Conservation (phyloP, 2,113 vertebrate genomes). For the Crotalus helleri region DNA sequence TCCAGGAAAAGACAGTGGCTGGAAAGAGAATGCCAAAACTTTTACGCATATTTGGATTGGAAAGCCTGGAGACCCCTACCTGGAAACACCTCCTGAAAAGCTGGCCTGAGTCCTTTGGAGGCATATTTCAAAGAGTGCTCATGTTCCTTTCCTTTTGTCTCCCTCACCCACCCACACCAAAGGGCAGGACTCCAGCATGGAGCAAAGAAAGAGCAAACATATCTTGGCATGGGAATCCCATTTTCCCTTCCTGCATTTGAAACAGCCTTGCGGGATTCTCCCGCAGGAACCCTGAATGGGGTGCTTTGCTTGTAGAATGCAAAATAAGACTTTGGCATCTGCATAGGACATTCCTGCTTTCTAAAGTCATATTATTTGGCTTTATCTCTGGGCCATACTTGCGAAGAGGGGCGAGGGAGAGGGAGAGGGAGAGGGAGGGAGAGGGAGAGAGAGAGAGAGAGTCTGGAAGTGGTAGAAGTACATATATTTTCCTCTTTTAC, state of each 20-base stretch:
- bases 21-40: neutral
- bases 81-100: neutral
- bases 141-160: neutral
- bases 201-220: neutral
- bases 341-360: neutral
- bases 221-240: neutral
- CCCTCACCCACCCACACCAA: neutral
- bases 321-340: neutral
- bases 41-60: neutral
- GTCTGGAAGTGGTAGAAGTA: neutral
- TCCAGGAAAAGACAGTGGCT: neutral
- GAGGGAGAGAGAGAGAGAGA: rapidly evolving
- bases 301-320: neutral
- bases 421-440: rapidly evolving
- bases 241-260: neutral
- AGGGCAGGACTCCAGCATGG: neutral
- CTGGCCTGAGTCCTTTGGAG: neutral
- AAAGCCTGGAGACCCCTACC: neutral
- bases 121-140: neutral
- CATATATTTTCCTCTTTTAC: neutral
- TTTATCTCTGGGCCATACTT: neutral
- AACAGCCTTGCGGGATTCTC: neutral
- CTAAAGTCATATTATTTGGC: neutral
- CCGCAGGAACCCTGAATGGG: neutral
- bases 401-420: neutral